Conservation (phyloP, 2,113 vertebrate genomes). For the Tragelaphus strepsiceros region DNA sequence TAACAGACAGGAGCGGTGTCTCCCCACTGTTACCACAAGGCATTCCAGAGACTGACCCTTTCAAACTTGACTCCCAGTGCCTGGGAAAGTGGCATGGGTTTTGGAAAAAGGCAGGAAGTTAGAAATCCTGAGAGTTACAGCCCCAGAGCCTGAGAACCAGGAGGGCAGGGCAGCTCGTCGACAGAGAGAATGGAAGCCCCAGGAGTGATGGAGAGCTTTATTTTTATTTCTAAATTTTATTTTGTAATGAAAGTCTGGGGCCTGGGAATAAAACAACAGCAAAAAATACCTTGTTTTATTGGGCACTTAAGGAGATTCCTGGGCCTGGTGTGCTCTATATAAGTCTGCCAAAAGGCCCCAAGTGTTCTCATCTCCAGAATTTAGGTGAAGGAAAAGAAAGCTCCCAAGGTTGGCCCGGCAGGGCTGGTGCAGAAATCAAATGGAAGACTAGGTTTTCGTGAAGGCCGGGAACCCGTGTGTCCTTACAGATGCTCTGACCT, state of each 20-base stretch:
- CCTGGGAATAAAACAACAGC: constrained; percentile 45
- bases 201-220: constrained; percentile 40
- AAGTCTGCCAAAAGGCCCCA: not conserved
- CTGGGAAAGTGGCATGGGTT: constrained; percentile 70
- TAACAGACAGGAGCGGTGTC: constrained; percentile 66
- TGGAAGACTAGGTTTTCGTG: not conserved
- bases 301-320: constrained; percentile 16
- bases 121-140: constrained; percentile 63
- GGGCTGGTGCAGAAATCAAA: not conserved
- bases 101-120: constrained; percentile 67
- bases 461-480: not conserved
- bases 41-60: constrained; percentile 73
- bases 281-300: constrained; percentile 56
- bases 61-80: constrained; percentile 63
- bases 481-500: not conserved
- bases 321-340: not conserved
- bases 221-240: constrained; percentile 59
- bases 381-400: not conserved
- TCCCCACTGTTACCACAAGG: constrained; percentile 72
- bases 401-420: not conserved
- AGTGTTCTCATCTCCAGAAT: not conserved
- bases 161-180: not conserved
- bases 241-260: constrained; percentile 32
- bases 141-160: constrained; percentile 61
- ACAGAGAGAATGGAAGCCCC: not conserved